Evolutionary conservation across 2,113 vertebrate genomes (phyloP).

Genomic region (Pseudonaja textilis): DNA sequence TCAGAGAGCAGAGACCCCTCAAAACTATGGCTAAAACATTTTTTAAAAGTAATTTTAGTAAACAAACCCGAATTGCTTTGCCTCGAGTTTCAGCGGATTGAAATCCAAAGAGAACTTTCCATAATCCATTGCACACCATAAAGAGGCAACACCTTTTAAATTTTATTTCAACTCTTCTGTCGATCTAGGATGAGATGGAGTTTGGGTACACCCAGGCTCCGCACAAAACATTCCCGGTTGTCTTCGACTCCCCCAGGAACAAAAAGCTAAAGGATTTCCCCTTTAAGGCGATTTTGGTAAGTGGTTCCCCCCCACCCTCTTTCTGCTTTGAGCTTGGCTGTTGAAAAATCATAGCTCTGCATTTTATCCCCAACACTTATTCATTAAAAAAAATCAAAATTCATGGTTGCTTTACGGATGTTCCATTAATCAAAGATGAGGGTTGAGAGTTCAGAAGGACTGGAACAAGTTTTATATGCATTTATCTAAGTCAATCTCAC

Average conservation of each 20-base stretch:
- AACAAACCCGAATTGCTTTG: background rate
- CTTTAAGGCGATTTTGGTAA: constrained; percentile 76
- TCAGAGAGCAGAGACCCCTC: too few relatives aligned
- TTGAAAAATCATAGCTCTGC: too few relatives aligned
- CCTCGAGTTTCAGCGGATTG: background rate
- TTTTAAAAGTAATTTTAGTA: background rate
- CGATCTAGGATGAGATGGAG: constrained; percentile 87
- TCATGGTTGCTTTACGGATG: too few relatives aligned
- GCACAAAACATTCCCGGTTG: constrained; percentile 85
- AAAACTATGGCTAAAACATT: background rate
- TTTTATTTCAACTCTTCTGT: background rate
- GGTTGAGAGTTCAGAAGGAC: too few relatives aligned
- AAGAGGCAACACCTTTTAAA: background rate
- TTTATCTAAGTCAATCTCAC: too few relatives aligned
- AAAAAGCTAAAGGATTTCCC: constrained; percentile 74
- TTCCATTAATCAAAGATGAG: too few relatives aligned
- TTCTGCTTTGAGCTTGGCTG: background rate
- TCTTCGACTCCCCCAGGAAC: constrained; percentile 89
- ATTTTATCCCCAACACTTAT: too few relatives aligned
- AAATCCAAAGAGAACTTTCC: too few relatives aligned
- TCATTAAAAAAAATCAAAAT: too few relatives aligned
- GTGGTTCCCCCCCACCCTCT: rapidly evolving
- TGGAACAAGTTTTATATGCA: too few relatives aligned
- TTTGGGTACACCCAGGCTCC: constrained; percentile 89
- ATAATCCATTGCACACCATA: background rate